These are phyloP conservation scores for Papilio helenus DNA, from an alignment of 1,140 invertebrate genomes.

Conservation along the genomic window DNA sequence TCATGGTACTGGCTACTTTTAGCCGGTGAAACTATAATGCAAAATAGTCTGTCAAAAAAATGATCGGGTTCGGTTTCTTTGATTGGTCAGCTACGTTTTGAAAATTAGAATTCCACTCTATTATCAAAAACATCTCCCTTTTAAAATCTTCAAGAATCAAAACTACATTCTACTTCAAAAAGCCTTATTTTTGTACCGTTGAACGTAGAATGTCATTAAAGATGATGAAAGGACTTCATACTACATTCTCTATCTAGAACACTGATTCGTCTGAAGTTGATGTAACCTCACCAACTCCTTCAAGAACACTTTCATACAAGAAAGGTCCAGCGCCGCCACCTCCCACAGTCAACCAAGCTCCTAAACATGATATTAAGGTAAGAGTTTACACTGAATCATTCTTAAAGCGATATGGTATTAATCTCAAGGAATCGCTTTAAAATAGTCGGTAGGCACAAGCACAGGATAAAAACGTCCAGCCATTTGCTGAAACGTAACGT, in stretches of 20 bases:
- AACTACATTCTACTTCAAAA: not conserved
- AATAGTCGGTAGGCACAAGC: not conserved
- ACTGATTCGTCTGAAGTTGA: constrained; percentile 74
- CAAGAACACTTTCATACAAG: constrained; percentile 51
- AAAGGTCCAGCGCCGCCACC: constrained; percentile 56
- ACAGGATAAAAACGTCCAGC: not conserved
- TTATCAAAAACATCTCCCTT: too few relatives aligned
- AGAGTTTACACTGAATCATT: not conserved
- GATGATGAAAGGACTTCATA: not conserved
- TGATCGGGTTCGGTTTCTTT: too few relatives aligned
- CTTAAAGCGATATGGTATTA: not conserved
- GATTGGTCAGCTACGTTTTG: too few relatives aligned
- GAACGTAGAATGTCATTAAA: not conserved
- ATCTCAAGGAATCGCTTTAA: too few relatives aligned
- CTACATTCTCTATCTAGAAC: constrained; percentile 54
- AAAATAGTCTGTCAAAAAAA: too few relatives aligned
- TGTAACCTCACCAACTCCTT: constrained; percentile 53
- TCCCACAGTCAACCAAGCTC: constrained; percentile 42
- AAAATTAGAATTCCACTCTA: too few relatives aligned
- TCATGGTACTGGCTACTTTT: too few relatives aligned
- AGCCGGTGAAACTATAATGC: too few relatives aligned
- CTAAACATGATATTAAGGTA: constrained; percentile 73
- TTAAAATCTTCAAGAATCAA: not conserved
- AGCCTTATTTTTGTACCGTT: too few relatives aligned
- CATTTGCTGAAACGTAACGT: not conserved